Percentiles rank a stretch among this genome's conserved stretches.
Evolutionary conservation across 2,888 invertebrate genomes (phyloP).

Genomic region (Scrobipalpa costella): DNA sequence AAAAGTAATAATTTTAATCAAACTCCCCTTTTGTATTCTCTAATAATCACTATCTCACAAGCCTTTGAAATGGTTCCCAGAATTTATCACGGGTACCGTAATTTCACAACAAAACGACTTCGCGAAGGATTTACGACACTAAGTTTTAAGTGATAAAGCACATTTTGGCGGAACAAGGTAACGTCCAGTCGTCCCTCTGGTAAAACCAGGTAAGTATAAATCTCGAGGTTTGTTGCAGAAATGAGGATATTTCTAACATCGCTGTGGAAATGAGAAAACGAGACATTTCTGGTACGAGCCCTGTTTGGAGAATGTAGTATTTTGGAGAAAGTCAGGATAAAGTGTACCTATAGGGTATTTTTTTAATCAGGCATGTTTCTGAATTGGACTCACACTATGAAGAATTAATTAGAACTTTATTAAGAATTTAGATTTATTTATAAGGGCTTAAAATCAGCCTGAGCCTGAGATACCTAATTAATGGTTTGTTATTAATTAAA

Average conservation of each 20-base stretch:
- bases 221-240: slow-evolving; percentile 11
- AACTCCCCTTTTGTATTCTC: not conserved
- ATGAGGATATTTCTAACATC: slow-evolving; percentile 9
- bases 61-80: not conserved
- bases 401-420: no score
- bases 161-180: not conserved
- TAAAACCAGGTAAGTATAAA: slow-evolving; percentile 8
- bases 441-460: no score
- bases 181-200: not conserved
- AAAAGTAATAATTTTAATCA: not conserved
- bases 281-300: not conserved
- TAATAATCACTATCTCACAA: not conserved
- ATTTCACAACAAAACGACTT: not conserved
- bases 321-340: not conserved
- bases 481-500: no score
- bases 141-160: not conserved
- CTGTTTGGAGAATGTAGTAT: not conserved
- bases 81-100: not conserved
- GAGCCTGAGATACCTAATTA: no score
- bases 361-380: no score
- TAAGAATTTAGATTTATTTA: no score
- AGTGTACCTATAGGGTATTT: not conserved
- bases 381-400: no score
- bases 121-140: not conserved
- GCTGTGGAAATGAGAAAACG: not conserved